These are phyloP conservation scores for Ptilonorhynchus violaceus DNA, from an alignment of 2,113 vertebrate genomes.

Conservation along the genomic window DNA sequence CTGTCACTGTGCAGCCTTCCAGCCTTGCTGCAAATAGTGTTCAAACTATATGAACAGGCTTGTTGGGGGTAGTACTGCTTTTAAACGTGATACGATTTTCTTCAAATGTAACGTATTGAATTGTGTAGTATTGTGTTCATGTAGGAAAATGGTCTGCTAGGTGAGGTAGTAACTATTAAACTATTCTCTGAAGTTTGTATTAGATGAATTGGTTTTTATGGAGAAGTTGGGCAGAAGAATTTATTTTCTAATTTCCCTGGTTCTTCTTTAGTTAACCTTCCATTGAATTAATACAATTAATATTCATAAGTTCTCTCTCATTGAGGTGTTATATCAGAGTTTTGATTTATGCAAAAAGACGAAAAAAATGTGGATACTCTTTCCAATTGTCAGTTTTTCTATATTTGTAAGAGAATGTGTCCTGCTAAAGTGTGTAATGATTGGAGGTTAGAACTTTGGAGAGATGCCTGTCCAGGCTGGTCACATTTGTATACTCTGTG, in stretches of 20 bases:
- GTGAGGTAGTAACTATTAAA: not conserved
- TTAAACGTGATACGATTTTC: not conserved
- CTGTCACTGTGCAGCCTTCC: not conserved
- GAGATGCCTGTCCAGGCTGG: not conserved
- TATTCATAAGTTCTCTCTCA: not conserved
- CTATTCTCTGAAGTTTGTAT: not conserved
- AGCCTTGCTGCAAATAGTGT: not conserved
- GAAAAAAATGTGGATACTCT: not conserved
- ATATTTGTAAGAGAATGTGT: not conserved
- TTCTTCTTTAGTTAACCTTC: not conserved
- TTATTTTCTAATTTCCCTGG: not conserved
- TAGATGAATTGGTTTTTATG: not conserved
- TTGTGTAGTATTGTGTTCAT: not conserved
- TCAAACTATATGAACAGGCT: fast-evolving
- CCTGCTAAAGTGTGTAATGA: not conserved
- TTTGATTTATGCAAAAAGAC: not conserved
- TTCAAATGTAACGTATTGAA: not conserved
- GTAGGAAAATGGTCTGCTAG: not conserved
- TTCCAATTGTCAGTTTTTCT: not conserved
- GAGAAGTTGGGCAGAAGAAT: not conserved
- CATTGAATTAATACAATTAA: not conserved
- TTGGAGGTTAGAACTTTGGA: not conserved
- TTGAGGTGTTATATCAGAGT: not conserved
- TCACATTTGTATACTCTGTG: not conserved
- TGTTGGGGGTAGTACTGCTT: not conserved